Evolutionary conservation across 1,140 invertebrate species (phyloP), one percentile per base, ranked within the genome.

Genomic region (Penaeus japonicus): DNA sequence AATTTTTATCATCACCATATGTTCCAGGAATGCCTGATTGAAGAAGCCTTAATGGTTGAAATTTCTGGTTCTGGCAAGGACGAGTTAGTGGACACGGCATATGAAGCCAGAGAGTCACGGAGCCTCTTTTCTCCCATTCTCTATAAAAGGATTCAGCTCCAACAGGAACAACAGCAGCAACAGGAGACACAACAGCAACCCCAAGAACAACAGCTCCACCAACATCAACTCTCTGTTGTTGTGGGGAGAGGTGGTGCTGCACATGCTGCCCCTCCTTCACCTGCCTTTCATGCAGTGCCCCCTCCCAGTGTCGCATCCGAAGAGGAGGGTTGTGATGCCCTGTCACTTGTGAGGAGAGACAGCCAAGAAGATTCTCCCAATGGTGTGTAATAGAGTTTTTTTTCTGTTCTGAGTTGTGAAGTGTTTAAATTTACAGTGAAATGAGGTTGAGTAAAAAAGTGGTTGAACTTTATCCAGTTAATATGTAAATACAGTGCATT

Each of bases 61-160:
- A 59, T 87, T n/a, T 80, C 75, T 54, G 87, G 75, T 53, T 22
- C 59, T 20, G 82, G 32, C 22, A 47, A 32, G 30, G 80, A 84
- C 47, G 82, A 80, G n/a, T 27, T 65, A 10, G 47, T 89, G n/a
- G 87, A 89, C 20, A 32, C 87, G 7, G 87, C 87, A 39, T 89
- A 84, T 54, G 87, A 89, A 35, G 87, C 82, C 24, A 47, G 47
- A 79, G 87, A 89, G 73, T 65, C 73, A 27, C 87, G 87, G 30
- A 82, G 27, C 47, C 47, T 47, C 79, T 39, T 65, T 15, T 59
- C 55, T 27, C 53, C 35, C 1, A 7, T 39, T 53, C 73, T 54
- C 1, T 77, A 35, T 20, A 77, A 32, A 27, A 24, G 55, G n/a
- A 24, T 47, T 20, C 85, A 87, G 12, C 77, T n/a, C 18, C 47